phyloP scores from a whole-genome alignment of 2,888 invertebrate genomes.

The Psococerastis gibbosa region DNA sequence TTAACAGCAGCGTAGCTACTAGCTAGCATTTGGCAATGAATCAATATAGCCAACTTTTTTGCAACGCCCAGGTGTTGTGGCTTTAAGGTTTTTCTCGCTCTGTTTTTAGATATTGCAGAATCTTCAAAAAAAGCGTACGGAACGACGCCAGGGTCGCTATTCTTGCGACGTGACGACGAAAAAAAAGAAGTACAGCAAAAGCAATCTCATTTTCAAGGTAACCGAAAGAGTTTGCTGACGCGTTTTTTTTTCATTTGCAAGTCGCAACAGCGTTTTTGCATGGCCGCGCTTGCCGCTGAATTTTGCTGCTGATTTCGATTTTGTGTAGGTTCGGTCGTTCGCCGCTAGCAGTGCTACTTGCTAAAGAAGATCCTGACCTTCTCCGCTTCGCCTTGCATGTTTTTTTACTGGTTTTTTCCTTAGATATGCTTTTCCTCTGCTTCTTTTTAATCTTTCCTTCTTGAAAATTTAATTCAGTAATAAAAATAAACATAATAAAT shows the following conservation, averaged over 20 bases:
- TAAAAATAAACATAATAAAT: too few relatives aligned
- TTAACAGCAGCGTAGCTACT: too few relatives aligned
- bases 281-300: not conserved
- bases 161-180: slow-evolving; percentile 74
- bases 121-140: slow-evolving; percentile 97
- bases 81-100: slow-evolving; percentile 69
- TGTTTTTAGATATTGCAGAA: slow-evolving; percentile 97
- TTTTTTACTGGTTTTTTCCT: not conserved
- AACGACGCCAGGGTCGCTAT: slow-evolving; percentile 81
- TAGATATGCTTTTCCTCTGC: not conserved
- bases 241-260: too few relatives aligned
- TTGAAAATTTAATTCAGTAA: too few relatives aligned
- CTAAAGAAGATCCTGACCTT: too few relatives aligned
- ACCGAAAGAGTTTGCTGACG: too few relatives aligned
- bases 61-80: slow-evolving; percentile 13
- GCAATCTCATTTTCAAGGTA: slow-evolving; percentile 98
- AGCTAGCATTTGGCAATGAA: too few relatives aligned
- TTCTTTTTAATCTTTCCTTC: not conserved
- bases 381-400: not conserved
- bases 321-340: too few relatives aligned
- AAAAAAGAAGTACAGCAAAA: slow-evolving; percentile 90
- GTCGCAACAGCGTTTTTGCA: too few relatives aligned
- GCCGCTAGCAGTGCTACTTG: too few relatives aligned
- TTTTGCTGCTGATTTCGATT: too few relatives aligned
- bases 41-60: too few relatives aligned